Percentiles rank a stretch among this genome's conserved stretches.
These are phyloP conservation scores for Rostratula benghalensis DNA, from an alignment of 2,113 vertebrate species.

Conservation along the genomic window DNA sequence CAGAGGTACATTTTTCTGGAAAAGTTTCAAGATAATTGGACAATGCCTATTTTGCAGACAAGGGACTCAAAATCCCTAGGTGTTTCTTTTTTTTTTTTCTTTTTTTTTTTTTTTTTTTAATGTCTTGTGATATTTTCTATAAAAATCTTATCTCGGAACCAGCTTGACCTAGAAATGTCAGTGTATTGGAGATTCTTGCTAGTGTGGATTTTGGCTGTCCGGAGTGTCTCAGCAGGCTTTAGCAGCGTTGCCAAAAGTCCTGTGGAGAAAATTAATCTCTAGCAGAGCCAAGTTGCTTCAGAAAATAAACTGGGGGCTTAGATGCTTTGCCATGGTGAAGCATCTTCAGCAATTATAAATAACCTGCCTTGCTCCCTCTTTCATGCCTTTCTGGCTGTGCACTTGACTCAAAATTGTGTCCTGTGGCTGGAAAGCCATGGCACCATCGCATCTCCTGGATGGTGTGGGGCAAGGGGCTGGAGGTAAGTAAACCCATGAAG, in stretches of 20 bases:
- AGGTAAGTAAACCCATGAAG: neutral
- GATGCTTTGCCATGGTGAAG: neutral
- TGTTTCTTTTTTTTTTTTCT: constrained; percentile 19
- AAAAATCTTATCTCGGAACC: constrained; percentile 4
- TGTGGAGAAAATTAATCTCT: constrained; percentile 33
- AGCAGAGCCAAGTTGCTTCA: neutral
- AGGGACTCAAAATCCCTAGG: neutral
- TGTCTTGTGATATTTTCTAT: neutral
- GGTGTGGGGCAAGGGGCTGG: accelerated
- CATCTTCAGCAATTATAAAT: neutral
- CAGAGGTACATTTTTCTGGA: neutral
- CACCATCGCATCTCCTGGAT: neutral
- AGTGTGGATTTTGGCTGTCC: constrained; percentile 21
- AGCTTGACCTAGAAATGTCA: constrained; percentile 36
- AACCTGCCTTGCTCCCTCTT: neutral
- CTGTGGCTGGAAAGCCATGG: neutral
- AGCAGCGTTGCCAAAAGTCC: neutral
- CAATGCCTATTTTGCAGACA: neutral
- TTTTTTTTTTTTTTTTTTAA: constrained; percentile 39
- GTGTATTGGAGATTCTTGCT: neutral
- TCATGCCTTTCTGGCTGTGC: neutral
- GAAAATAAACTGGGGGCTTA: neutral
- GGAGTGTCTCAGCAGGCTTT: neutral
- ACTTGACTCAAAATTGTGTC: neutral
- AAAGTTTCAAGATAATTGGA: neutral